A percentile compares a stretch with the other conserved stretches of the same genome.
Conservation (phyloP, 2,888 invertebrate species). For the Aleiodes alternator region DNA sequence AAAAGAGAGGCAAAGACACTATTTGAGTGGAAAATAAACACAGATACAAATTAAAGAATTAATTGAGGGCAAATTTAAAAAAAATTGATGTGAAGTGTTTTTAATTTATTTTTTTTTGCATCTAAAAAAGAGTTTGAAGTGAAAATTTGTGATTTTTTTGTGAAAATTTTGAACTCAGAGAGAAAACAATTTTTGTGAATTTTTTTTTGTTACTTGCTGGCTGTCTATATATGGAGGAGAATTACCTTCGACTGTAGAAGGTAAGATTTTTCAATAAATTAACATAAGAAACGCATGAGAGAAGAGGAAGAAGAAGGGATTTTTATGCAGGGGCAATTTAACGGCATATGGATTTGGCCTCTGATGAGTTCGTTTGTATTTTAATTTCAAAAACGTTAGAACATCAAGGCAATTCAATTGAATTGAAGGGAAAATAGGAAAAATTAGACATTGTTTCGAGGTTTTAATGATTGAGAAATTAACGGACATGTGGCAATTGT, state of each 20-base stretch:
- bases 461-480: too few relatives aligned
- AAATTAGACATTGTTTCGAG: too few relatives aligned
- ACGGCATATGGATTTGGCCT: conserved; percentile 11
- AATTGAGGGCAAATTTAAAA: too few relatives aligned
- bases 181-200: conserved; percentile 1
- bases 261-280: conserved; percentile 25
- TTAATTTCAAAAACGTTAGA: neutral
- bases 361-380: conserved; percentile 9
- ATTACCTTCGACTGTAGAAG: conserved; percentile 9
- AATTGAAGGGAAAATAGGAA: too few relatives aligned
- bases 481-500: too few relatives aligned
- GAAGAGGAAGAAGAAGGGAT: neutral
- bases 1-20: too few relatives aligned
- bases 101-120: too few relatives aligned
- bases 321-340: conserved; percentile 5
- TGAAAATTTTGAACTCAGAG: neutral
- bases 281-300: conserved; percentile 31
- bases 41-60: too few relatives aligned
- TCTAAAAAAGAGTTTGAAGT: too few relatives aligned
- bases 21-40: too few relatives aligned
- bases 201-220: neutral
- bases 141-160: too few relatives aligned
- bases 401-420: neutral
- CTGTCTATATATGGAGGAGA: conserved; percentile 8
- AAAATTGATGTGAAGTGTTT: too few relatives aligned